phyloP scores from a whole-genome alignment of 2,888 invertebrate genomes.

The Hydraecia micacea region DNA sequence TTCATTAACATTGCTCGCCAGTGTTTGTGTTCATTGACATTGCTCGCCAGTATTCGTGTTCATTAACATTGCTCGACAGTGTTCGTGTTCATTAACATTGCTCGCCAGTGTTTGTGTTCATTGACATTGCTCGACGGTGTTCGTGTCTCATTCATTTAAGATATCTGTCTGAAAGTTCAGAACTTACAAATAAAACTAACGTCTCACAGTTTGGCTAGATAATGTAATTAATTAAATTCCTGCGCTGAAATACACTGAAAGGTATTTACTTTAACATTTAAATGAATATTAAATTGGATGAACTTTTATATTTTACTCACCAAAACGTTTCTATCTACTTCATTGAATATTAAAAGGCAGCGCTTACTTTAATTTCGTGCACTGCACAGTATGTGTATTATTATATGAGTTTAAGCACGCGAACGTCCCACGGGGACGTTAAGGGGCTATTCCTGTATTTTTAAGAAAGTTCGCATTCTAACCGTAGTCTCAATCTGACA shows the following conservation, averaged over 20 bases:
- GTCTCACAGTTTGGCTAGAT: slow-evolving; percentile 13
- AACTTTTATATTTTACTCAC: slow-evolving; percentile 36
- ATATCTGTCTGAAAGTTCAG: not conserved
- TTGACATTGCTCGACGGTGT: slow-evolving; percentile 6
- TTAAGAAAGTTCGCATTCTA: not conserved
- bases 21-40: slow-evolving; percentile 13
- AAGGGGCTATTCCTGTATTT: too few relatives aligned
- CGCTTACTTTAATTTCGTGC: not conserved
- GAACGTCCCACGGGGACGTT: too few relatives aligned
- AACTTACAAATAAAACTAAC: slow-evolving; percentile 22
- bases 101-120: not conserved
- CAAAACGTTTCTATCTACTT: not conserved
- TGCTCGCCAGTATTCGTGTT: not conserved
- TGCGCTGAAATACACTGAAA: not conserved
- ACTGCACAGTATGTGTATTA: not conserved
- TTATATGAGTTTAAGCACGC: not conserved
- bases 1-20: not conserved
- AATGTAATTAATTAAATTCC: slow-evolving; percentile 39
- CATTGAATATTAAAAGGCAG: slow-evolving; percentile 14
- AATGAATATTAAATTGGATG: slow-evolving; percentile 26
- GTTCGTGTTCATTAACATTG: slow-evolving; percentile 15
- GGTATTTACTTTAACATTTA: slow-evolving; percentile 24
- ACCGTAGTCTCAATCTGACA: not conserved
- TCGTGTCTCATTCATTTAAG: not conserved
- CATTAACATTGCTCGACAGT: slow-evolving; percentile 3